Percentiles rank a stretch among this genome's conserved stretches.
Conservation (phyloP, 2,797 vertebrate species). For the Sorex maritimensis region DNA sequence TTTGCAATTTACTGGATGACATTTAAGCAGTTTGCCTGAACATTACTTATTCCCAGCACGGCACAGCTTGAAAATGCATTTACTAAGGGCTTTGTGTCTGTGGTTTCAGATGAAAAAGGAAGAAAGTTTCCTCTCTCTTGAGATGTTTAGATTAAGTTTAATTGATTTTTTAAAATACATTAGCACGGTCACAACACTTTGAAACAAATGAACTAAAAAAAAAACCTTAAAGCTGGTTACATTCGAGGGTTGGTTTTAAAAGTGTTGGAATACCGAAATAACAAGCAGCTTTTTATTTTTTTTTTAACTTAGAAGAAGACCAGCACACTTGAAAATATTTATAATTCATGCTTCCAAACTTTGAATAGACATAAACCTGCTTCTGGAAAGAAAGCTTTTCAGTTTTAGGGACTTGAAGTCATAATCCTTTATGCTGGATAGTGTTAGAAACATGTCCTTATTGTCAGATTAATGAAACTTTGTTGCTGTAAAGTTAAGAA, state of each 20-base stretch:
- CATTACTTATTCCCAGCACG: slow-evolving; percentile 58
- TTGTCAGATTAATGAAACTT: slow-evolving; percentile 57
- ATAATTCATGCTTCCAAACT: slow-evolving; percentile 76
- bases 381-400: slow-evolving; percentile 74
- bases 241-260: slow-evolving; percentile 67
- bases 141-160: slow-evolving; percentile 73
- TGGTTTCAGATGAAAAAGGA: slow-evolving; percentile 48
- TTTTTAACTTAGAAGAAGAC: slow-evolving; percentile 39
- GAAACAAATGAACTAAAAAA: slow-evolving; percentile 57
- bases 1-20: slow-evolving; percentile 74
- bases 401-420: slow-evolving; percentile 25
- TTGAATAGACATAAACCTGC: slow-evolving; percentile 76
- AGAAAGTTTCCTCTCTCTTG: slow-evolving; percentile 24
- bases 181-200: slow-evolving; percentile 68
- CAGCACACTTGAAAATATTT: slow-evolving; percentile 65
- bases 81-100: slow-evolving; percentile 60
- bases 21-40: slow-evolving; percentile 78
- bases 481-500: slow-evolving; percentile 65
- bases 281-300: slow-evolving; percentile 18
- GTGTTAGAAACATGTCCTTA: slow-evolving; percentile 22
- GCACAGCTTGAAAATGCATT: slow-evolving; percentile 65
- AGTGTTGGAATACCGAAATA: slow-evolving; percentile 71
- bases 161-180: slow-evolving; percentile 80
- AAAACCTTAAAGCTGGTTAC: slow-evolving; percentile 47
- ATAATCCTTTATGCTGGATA: slow-evolving; percentile 28